Evolutionary conservation across 2,888 invertebrate genomes (phyloP), one percentile per base, ranked within the genome.

Genomic region (Sphinx pinastri): DNA sequence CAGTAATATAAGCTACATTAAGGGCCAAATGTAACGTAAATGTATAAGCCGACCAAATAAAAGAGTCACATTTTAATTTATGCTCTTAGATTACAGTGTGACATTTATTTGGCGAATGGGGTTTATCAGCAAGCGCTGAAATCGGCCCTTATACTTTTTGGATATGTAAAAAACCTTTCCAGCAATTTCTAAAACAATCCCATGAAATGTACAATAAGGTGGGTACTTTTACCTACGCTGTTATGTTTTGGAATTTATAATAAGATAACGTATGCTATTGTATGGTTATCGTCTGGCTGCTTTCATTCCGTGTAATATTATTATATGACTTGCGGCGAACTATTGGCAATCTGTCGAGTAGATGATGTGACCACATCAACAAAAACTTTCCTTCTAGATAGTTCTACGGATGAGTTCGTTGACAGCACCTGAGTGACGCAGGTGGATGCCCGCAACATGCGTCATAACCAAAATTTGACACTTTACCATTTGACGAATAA

Each of bases 341-440:
- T 11, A 63, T 14, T 63, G 38, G 38, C 38, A 8, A 7, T 13
- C 2, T 49, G 13, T 63, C 19, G 16, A 63, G 49, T 63, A 63
- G 25, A 25, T 25, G 25, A 25, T 25, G 25, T 25, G 25, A 25
- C 25, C 25, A 25, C 13, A 49, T 63, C 49, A 49, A 6, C 19
- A 6, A 49, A 49, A 63, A 63, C 4, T 19, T 54, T 54, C 47
- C 57, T 68, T 47, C 7, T n/a, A n/a, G 7, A 38, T 11, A 63
- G 19, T 63, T 69, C 25, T 49, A 38, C 38, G 57, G 51, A 57
- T 49, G 76, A 76, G 86, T 84, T 87, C 83, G 86, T 84, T 86
- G 86, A 85, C 87, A 85, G 84, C 72, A 82, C 84, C 83, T 82
- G 80, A 68, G 72, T 87, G 88, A 88, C 86, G 86, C 81, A 81